Evolutionary conservation across 2,888 invertebrate genomes (phyloP).

Genomic region (Zygogramma bicolorata): DNA sequence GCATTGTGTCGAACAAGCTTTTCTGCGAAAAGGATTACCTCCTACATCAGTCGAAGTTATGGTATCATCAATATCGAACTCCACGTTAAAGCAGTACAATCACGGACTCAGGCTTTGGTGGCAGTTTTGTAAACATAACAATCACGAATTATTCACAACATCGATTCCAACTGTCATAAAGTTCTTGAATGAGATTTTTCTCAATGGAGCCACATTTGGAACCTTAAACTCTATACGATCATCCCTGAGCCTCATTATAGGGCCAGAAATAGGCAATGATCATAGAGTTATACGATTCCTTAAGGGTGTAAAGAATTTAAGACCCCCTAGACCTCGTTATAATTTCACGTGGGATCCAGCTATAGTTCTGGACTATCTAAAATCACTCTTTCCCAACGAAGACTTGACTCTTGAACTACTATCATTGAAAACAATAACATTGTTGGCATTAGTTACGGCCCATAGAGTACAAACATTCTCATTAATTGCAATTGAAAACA

Average conservation of each 20-base stretch:
- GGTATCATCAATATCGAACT: conserved; percentile 19
- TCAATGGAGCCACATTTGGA: conserved; percentile 2
- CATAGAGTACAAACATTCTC: conserved; percentile 4
- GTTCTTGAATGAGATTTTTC: not conserved
- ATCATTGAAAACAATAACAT: not conserved
- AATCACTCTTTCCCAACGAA: not conserved
- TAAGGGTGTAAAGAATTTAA: conserved; percentile 13
- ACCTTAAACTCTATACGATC: conserved; percentile 10
- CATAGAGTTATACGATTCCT: conserved; percentile 18
- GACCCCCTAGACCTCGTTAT: conserved; percentile 11
- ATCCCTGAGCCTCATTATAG: not conserved
- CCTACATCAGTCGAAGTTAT: conserved; percentile 20
- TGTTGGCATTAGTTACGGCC: not conserved
- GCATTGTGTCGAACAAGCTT: conserved; percentile 22
- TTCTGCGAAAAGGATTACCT: conserved; percentile 18
- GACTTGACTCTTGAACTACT: not conserved
- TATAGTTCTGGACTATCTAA: conserved; percentile 11
- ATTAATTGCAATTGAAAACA: not conserved
- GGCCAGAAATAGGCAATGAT: conserved; percentile 9
- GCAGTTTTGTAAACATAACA: conserved; percentile 11
- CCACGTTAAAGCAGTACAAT: conserved; percentile 23
- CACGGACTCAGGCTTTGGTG: conserved; percentile 17
- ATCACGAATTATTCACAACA: not conserved
- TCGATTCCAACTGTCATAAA: not conserved
- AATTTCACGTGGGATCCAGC: conserved; percentile 17